phyloP scores from a whole-genome alignment of 1,140 invertebrate species.

The Heliconius hewitsoni region DNA sequence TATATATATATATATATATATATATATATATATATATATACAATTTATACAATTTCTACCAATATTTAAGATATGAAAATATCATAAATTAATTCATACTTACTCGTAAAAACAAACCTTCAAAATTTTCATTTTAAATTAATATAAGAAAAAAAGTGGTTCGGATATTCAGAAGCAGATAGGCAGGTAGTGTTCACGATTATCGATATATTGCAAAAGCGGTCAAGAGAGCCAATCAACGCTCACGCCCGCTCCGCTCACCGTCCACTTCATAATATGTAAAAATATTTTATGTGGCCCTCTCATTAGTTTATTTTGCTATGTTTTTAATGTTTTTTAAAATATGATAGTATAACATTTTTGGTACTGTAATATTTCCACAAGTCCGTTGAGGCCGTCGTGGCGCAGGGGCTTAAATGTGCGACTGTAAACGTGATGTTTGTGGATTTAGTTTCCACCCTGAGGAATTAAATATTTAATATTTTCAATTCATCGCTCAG shows the following conservation, averaged over 20 bases:
- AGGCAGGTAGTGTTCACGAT: neutral
- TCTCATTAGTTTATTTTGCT: neutral
- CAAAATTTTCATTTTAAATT: neutral
- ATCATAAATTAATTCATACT: neutral
- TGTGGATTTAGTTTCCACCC: too few relatives aligned
- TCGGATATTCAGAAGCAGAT: neutral
- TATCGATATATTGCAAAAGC: slow-evolving; percentile 25
- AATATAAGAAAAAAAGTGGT: neutral
- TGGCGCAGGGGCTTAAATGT: too few relatives aligned
- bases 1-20: neutral
- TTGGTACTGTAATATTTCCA: too few relatives aligned
- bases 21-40: neutral
- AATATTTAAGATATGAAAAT: neutral
- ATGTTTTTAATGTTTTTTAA: neutral
- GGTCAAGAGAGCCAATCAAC: slow-evolving; percentile 36
- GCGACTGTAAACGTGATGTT: too few relatives aligned
- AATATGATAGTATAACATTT: too few relatives aligned
- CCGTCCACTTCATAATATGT: slow-evolving; percentile 26
- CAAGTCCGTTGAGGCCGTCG: too few relatives aligned
- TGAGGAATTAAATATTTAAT: too few relatives aligned
- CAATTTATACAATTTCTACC: neutral
- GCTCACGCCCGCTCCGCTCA: slow-evolving; percentile 14
- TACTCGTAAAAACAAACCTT: neutral
- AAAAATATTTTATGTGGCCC: slow-evolving; percentile 5
- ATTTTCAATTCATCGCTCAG: too few relatives aligned